phyloP scores from a whole-genome alignment of 2,113 vertebrate species.

The Porphyrio hochstetteri region DNA sequence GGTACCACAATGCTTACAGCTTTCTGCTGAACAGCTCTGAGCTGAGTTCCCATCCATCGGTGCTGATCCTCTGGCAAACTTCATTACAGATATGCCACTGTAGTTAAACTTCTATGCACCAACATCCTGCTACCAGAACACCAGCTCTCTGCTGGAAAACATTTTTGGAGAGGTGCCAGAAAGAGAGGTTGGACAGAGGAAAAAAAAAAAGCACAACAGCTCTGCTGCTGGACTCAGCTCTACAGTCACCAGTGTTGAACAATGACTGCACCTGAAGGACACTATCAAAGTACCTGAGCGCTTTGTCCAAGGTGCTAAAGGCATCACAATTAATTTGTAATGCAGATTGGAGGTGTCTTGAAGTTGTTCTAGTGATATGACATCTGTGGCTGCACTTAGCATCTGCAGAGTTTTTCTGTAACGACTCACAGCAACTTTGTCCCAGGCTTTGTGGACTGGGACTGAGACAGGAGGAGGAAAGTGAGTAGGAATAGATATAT shows the following conservation, averaged over 20 bases:
- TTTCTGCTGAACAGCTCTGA: slow-evolving; percentile 9
- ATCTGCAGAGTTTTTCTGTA: not conserved
- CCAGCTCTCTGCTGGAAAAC: not conserved
- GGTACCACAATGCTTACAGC: slow-evolving; percentile 13
- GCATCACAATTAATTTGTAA: not conserved
- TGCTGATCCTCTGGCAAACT: not conserved
- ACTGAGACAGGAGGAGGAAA: not conserved
- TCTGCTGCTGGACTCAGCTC: not conserved
- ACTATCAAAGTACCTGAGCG: not conserved
- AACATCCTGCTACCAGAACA: not conserved
- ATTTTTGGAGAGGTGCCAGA: not conserved
- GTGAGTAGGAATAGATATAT: not conserved
- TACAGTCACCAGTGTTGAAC: not conserved
- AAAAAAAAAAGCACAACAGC: not conserved
- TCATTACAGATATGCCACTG: not conserved
- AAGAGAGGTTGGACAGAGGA: not conserved
- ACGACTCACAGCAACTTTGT: not conserved
- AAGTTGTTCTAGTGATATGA: not conserved
- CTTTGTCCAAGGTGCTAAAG: not conserved
- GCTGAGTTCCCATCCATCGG: not conserved
- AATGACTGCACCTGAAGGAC: not conserved
- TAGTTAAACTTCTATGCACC: not conserved
- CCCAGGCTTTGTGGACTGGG: not conserved
- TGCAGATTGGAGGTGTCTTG: not conserved
- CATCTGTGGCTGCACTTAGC: not conserved